Evolutionary conservation across 2,113 vertebrate species (phyloP).

Genomic region (Pachyramphus minor): DNA sequence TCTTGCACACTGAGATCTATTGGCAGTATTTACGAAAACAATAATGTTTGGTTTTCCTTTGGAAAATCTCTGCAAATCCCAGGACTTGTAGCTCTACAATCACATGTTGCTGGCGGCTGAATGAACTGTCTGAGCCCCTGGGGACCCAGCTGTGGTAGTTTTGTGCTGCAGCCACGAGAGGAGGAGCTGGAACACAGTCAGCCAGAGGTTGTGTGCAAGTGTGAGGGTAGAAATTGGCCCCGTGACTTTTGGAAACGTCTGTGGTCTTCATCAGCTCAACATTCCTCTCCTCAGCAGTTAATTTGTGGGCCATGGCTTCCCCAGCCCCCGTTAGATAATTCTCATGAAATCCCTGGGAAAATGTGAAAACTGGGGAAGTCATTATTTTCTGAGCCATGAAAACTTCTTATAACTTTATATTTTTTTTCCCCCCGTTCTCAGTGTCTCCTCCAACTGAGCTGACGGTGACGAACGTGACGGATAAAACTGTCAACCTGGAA

Average conservation of each 20-base stretch:
- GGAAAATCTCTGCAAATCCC: conserved; percentile 15
- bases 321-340: neutral
- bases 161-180: neutral
- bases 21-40: neutral
- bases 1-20: neutral
- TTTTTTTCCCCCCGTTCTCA: conserved; percentile 22
- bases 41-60: neutral
- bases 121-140: neutral
- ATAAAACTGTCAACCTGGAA: conserved; percentile 89
- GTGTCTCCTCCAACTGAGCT: conserved; percentile 92
- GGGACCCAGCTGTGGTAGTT: neutral
- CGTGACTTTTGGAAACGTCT: neutral
- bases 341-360: neutral
- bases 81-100: neutral
- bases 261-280: conserved; percentile 27
- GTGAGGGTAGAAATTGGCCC: neutral
- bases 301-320: neutral
- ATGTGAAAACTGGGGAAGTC: neutral
- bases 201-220: neutral
- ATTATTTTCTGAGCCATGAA: neutral
- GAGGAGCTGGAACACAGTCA: neutral
- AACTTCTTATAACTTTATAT: neutral
- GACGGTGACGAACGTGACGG: conserved; percentile 82
- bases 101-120: neutral
- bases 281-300: neutral